Base-by-base conservation (phyloP, 2,797 vertebrate species). In the Crenuchus spilurus region DNA sequence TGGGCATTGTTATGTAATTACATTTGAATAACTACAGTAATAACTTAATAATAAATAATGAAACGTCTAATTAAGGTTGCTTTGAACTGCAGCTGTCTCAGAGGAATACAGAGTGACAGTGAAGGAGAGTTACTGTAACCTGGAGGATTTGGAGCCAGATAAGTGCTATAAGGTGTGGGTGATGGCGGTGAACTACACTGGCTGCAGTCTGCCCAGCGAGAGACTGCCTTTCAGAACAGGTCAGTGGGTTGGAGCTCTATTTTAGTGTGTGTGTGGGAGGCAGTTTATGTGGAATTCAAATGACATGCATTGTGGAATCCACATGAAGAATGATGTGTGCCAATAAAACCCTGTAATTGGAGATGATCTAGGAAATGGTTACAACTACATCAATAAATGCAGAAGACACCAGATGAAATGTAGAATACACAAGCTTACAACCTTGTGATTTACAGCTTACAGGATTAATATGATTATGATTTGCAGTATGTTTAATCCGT, bases 51-150 rank as follows among this genome's bases (percentile, higher is more conserved):
- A n/a, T n/a, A n/a, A n/a, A n/a, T n/a, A n/a, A n/a, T n/a, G n/a
- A n/a, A n/a, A n/a, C n/a, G 13, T 31, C 6, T 55, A 55, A 55
- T 31, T 18, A 6, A 26, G 5, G 28, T n/a, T 31, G 16, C 9
- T 33, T 6, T n/a, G 26, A 44, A 18, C 80, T 70, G 18, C 87
- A 99, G 97, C 89, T 16, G 84, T 97, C 76, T 92, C 95, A 11
- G 97, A 99, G 87, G 97, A 99, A 86, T 98, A 99, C 86, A 94
- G 97, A 72, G 91, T 99, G 74, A 99, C 95, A 0, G 96, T 99
- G 84, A 98, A 98, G 84, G 98, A 99, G 89, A 97, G 96, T 80
- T 96, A 94, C 83, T 98, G 95, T 74, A 92, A 94, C 75, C 92
- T 99, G 87, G 98, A 99, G 85, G 97, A 99, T 77, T 83, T 99